Evolutionary conservation across 2,888 invertebrate genomes (phyloP), one percentile per base, ranked within the genome.

Genomic region (Resseliella maxima): DNA sequence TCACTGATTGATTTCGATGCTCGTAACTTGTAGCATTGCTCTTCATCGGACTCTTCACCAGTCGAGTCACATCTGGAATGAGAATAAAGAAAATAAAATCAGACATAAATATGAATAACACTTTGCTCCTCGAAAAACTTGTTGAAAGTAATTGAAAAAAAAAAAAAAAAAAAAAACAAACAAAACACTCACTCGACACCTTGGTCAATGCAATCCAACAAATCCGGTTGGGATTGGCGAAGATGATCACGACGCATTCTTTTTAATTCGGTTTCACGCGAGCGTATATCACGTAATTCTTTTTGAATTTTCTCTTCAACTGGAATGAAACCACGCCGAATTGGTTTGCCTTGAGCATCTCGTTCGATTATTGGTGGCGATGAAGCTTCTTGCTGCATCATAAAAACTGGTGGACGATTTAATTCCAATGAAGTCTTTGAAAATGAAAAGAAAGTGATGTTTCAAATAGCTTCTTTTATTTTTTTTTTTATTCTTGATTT

Each of bases 231-330:
- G 86, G 94, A 94, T 41, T 93, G 92, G 87, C 93, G 91, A 87
- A 93, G 91, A n/a, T 90, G 91, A 81, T 85, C 31, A 90, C 93
- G 93, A 87, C 95, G 92, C 92, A 94, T 92, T 88, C 93, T 92
- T 93, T 95, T 95, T 81, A 96, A 91, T 89, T 96, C 96, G 88
- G 95, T 94, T 89, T 96, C 96, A 86, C 96, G 92, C 88, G 94
- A 94, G 89, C 96, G 95, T 93, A 97, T 95, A 89, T 97, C 97
- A 89, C 94, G 93, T 86, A 98, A 91, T 90, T 98, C 98, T 88
- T 94, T 94, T 89, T 96, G 95, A 88, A 98, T 97, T 91, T 96
- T 96, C 89, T 96, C 95, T 90, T 97, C 97, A 1, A 97, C 96
- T 0, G 97, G 95, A 5, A 96, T 94, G 90, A 93, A 96, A 24